These are phyloP conservation scores for Pseudachorutes palmiensis DNA, from an alignment of 1,140 invertebrate genomes.

Conservation along the genomic window DNA sequence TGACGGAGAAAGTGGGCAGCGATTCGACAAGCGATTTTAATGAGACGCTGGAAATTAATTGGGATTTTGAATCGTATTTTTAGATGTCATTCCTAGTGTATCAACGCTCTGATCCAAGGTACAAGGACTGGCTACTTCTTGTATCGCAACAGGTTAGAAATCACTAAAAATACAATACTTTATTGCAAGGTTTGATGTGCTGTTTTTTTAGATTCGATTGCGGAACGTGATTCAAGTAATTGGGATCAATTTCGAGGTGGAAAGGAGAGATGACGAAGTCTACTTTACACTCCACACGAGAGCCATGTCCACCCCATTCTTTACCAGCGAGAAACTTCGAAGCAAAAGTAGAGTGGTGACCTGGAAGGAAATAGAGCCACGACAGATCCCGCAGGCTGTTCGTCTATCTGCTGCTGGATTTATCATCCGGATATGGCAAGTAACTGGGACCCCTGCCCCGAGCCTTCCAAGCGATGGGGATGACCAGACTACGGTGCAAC, in stretches of 20 bases:
- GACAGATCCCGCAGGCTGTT: conserved; percentile 43
- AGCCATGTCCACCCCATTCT: conserved; percentile 72
- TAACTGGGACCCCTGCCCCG: neutral
- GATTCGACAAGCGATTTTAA: neutral
- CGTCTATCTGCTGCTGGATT: conserved; percentile 40
- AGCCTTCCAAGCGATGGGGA: neutral
- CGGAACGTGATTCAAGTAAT: conserved; percentile 63
- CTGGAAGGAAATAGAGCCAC: conserved; percentile 60
- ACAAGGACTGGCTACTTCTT: conserved; percentile 39
- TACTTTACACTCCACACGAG: conserved; percentile 72
- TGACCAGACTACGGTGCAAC: conserved; percentile 33
- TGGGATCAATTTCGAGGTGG: conserved; percentile 50
- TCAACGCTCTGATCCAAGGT: conserved; percentile 33
- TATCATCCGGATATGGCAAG: conserved; percentile 39
- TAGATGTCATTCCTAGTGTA: conserved; percentile 37
- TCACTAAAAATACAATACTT: neutral
- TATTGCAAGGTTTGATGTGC: conserved; percentile 24
- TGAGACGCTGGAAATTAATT: neutral
- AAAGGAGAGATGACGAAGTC: conserved; percentile 36
- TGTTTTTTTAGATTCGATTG: conserved; percentile 52
- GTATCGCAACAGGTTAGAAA: conserved; percentile 39
- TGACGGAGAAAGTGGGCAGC: no score
- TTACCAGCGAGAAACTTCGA: conserved; percentile 69
- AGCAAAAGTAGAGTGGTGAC: conserved; percentile 46
- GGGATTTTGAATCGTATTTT: neutral